Evolutionary conservation across 1,140 invertebrate species (phyloP).

Genomic region (Harlomillsia oculata): DNA sequence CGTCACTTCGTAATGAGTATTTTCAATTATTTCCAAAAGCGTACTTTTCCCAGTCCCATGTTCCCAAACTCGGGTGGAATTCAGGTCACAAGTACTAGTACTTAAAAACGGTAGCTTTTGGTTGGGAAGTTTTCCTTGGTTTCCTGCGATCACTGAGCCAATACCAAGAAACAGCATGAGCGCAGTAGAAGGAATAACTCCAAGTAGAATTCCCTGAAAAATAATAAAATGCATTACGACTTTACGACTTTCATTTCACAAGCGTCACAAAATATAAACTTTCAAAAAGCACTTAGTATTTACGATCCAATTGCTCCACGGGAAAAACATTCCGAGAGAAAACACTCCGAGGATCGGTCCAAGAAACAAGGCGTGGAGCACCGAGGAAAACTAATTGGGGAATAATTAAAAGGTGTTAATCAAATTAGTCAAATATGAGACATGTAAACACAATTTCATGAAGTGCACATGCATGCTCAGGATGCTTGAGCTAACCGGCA

Average conservation of each 20-base stretch:
- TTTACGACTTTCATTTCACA: background rate
- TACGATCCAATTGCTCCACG: constrained; percentile 22
- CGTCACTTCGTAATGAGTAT: background rate
- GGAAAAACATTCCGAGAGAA: constrained; percentile 27
- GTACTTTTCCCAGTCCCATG: too few relatives aligned
- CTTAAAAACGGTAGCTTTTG: constrained; percentile 8
- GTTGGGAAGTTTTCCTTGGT: constrained; percentile 8
- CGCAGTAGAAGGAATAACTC: constrained; percentile 7
- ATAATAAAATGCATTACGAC: background rate
- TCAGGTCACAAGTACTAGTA: background rate
- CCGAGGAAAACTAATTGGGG: constrained; percentile 12
- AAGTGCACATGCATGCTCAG: background rate
- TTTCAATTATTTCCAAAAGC: background rate
- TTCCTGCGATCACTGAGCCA: constrained; percentile 6
- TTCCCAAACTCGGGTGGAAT: too few relatives aligned
- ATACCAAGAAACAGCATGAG: constrained; percentile 12
- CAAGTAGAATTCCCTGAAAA: constrained; percentile 16
- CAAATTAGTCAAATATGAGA: background rate
- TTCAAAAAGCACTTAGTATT: background rate
- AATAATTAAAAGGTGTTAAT: background rate
- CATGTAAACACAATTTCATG: background rate
- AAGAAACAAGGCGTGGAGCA: constrained; percentile 23
- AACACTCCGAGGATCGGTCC: constrained; percentile 27
- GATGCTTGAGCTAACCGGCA: constrained; percentile 6
- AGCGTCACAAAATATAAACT: background rate